A percentile compares a stretch with the other conserved stretches of the same genome.
Evolutionary conservation across 1,140 invertebrate genomes (phyloP).

Genomic region (Lepidurus couesii): DNA sequence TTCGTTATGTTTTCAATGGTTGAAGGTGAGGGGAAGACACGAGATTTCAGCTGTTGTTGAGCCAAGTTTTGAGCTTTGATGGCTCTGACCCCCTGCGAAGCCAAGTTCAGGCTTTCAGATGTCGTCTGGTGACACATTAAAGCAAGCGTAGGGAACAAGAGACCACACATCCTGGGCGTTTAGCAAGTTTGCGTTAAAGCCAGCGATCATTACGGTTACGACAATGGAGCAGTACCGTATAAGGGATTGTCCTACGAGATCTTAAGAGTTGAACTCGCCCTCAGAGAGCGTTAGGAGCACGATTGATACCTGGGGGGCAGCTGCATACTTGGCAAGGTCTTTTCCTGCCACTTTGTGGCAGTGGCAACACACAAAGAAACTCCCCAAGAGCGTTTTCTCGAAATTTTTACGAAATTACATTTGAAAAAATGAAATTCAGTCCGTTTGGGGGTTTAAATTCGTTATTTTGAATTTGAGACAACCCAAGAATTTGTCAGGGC

Average conservation of each 20-base stretch:
- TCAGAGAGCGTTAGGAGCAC: not conserved
- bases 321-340: slow-evolving; percentile 18
- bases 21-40: not conserved
- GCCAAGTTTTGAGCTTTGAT: not conserved
- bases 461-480: too few species aligned
- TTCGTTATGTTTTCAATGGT: not conserved
- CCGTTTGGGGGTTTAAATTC: too few species aligned
- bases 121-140: not conserved
- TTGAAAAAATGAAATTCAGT: too few species aligned
- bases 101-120: not conserved
- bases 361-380: not conserved
- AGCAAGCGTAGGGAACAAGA: not conserved
- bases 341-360: not conserved
- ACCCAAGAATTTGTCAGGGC: too few species aligned
- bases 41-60: not conserved
- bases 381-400: not conserved
- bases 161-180: slow-evolving; percentile 13
- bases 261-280: not conserved
- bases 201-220: too few species aligned
- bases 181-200: not conserved
- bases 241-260: not conserved
- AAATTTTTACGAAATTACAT: not conserved
- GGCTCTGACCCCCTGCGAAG: slow-evolving; percentile 11
- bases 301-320: not conserved
- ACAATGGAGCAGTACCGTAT: too few species aligned